A percentile compares a stretch with the other conserved stretches of the same genome.
Conservation (phyloP, 1,140 invertebrate species). For the Varroa destructor region DNA sequence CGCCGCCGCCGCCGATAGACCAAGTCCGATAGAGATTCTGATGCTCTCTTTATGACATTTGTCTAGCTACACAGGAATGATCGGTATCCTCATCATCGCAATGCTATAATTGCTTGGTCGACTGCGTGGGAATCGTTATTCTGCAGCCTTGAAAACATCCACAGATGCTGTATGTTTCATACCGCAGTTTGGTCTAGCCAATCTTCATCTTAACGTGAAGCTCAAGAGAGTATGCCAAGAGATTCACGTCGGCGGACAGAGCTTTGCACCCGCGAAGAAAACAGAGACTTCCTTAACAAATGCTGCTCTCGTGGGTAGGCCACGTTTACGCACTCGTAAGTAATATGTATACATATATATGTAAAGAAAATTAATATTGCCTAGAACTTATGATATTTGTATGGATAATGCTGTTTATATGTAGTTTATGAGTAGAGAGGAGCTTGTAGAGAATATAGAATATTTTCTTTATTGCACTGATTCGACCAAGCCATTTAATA, state of each 20-base stretch:
- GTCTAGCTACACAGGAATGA: background rate
- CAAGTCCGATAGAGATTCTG: background rate
- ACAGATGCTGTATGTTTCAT: background rate
- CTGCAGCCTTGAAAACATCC: background rate
- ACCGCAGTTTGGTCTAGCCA: conserved; percentile 12
- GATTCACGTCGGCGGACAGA: background rate
- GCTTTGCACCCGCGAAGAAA: too few species aligned
- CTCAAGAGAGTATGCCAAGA: conserved; percentile 5
- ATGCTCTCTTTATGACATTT: too few species aligned
- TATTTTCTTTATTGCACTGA: too few species aligned
- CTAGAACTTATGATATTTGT: too few species aligned
- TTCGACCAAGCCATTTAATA: too few species aligned
- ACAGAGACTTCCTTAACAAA: background rate
- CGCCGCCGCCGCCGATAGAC: background rate
- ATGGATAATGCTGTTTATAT: too few species aligned
- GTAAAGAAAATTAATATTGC: too few species aligned
- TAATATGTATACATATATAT: too few species aligned
- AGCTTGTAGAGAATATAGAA: too few species aligned
- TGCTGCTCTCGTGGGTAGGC: conserved; percentile 1
- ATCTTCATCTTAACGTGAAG: background rate
- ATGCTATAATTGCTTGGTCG: conserved; percentile 12
- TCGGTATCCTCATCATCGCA: conserved; percentile 9
- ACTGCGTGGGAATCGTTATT: background rate
- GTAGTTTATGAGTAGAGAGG: too few species aligned
- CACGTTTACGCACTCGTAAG: too few species aligned